These are phyloP conservation scores for Harpalus rufipes DNA, from an alignment of 2,888 invertebrate genomes.

Conservation along the genomic window DNA sequence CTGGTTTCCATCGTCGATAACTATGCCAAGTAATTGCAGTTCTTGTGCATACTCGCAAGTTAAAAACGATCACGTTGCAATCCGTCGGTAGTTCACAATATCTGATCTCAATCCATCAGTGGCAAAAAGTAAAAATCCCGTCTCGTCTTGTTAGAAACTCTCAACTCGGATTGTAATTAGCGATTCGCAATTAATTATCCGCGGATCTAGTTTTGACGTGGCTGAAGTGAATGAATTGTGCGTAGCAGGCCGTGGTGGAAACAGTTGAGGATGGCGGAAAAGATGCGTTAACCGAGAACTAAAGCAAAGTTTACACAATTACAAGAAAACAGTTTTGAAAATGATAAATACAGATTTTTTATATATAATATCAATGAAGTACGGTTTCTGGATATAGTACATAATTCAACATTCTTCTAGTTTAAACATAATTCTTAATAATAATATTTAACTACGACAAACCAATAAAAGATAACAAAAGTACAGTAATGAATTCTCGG, in stretches of 20 bases:
- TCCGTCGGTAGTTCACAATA: constrained; percentile 16
- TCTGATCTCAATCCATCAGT: constrained; percentile 19
- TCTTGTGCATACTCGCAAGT: constrained; percentile 28
- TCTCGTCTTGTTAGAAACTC: constrained; percentile 47
- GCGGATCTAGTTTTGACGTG: constrained; percentile 63
- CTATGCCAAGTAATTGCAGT: constrained; percentile 18
- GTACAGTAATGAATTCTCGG: too few relatives aligned
- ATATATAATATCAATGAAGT: too few relatives aligned
- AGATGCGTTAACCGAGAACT: constrained; percentile 20
- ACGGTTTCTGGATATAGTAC: too few relatives aligned
- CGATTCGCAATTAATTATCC: constrained; percentile 63
- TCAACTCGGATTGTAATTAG: constrained; percentile 60
- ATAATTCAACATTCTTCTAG: too few relatives aligned
- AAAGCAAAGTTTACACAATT: constrained; percentile 2
- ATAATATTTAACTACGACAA: too few relatives aligned
- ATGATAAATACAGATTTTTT: too few relatives aligned
- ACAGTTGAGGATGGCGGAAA: constrained; percentile 17
- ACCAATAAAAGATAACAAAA: too few relatives aligned
- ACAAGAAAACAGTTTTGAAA: too few relatives aligned
- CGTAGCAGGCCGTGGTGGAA: constrained; percentile 19
- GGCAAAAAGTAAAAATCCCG: constrained; percentile 60
- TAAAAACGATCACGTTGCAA: constrained; percentile 31
- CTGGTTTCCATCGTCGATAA: not conserved
- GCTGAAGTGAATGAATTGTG: constrained; percentile 47
- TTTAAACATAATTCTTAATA: too few relatives aligned